phyloP scores from a whole-genome alignment of 2,797 vertebrate genomes.

The Monodelphis domestica region DNA sequence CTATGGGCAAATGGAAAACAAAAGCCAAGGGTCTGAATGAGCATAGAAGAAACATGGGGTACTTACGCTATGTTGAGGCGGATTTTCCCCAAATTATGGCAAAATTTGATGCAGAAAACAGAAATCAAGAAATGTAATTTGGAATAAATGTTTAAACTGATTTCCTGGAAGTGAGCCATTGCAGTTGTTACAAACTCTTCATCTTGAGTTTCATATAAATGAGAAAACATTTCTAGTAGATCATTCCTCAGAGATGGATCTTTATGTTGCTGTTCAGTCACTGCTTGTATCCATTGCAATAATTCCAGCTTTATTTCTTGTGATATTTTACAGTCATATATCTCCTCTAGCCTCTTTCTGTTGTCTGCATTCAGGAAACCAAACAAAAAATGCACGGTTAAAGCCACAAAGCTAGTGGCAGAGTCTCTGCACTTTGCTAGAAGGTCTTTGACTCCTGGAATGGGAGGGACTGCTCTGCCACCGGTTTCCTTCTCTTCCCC shows the following conservation, averaged over 20 bases:
- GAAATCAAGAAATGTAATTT: not conserved
- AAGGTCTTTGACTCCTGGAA: not conserved
- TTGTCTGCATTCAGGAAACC: conserved; percentile 59
- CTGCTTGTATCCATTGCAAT: not conserved
- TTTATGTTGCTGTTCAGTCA: accelerated
- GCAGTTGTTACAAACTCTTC: not conserved
- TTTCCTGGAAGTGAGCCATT: not conserved
- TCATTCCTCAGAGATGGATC: accelerated
- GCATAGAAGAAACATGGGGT: not conserved
- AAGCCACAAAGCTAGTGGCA: not conserved
- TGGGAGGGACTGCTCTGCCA: accelerated
- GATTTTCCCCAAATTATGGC: not conserved
- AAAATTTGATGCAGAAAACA: conserved; percentile 33
- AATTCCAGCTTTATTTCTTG: not conserved
- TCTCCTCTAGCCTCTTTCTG: accelerated
- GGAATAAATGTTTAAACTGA: not conserved
- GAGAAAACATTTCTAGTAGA: not conserved
- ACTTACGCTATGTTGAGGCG: not conserved
- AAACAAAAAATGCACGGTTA: conserved; percentile 68
- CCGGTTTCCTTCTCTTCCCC: accelerated
- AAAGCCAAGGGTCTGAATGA: not conserved
- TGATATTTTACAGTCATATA: not conserved
- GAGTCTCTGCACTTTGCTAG: conserved; percentile 24
- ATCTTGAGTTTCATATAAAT: conserved; percentile 35
- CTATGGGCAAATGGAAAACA: not conserved